Base-by-base conservation (phyloP, 2,797 vertebrate genomes). In the Bovichtus variegatus region DNA sequence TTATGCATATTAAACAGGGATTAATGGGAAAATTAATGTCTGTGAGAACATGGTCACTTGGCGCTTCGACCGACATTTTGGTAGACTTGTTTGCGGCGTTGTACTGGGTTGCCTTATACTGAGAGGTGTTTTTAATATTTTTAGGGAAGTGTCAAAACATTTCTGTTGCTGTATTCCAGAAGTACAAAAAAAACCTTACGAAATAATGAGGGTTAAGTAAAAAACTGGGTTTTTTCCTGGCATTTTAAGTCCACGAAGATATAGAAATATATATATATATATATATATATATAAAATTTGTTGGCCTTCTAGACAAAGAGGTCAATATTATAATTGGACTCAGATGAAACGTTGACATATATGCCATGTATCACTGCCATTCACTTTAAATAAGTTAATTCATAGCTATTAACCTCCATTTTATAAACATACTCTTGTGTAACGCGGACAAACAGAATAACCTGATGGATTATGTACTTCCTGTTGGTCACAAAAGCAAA, bases 1-100 rank as follows among this genome's bases (percentile, higher is more conserved):
- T 67, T 74, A 75, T 29, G 19, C 27, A 23, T 41, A 77, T 77
- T 79, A 76, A 84, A 78, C 18, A 40, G 6, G 25, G 58, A 77
- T 74, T 69, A 58, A 62, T 21, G 43, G 18, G n/a, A 67, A 43
- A 29, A 64, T 29, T 7, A 78, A 68, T 21, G 18, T 68, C 54
- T 46, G 27, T 43, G 19, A 25, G 25, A 66, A 65, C 6, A 11
- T 15, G 62, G 59, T 34, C 31, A 29, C 69, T 3, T 5, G 49
- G 19, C 29, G 51, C 18, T n/a, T 36, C 46, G 18, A 61, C 47
- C 77, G 59, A 36, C 50, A 51, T 75, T 40, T 40, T 38, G 34
- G 40, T 67, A 63, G 46, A n/a, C 18, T 13, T 9, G 10, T n/a
- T n/a, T n/a, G 41, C 2, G 2, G 46, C 21, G 9, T 7, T 60